Evolutionary conservation across 2,888 invertebrate species (phyloP), one percentile per base, ranked within the genome.

Genomic region (Drosophila crucigera): DNA sequence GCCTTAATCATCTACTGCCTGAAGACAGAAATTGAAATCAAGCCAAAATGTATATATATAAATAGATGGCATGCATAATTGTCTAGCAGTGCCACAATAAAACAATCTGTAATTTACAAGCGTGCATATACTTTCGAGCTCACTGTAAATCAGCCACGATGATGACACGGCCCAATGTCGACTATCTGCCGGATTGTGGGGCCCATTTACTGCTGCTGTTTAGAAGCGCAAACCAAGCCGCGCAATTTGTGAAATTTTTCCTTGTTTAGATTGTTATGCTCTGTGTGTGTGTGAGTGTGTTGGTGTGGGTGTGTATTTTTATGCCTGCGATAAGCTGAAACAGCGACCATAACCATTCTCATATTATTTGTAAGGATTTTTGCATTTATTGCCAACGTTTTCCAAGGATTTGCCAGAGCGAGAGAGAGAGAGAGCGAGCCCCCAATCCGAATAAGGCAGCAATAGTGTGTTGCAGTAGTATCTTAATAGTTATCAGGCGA

Each of bases 281-380:
- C 39, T 67, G 50, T 43, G 37, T 30, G 28, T 35, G 47, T 14
- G 58, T 61, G 63, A 43, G 62, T 67, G 55, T 43, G 37, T 30
- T 60, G 50, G 62, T 63, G 60, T 68, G 61, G 59, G 62, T 74
- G 62, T 75, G 71, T 76, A 69, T 70, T 82, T 88, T 89, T 84
- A 84, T 84, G 83, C 78, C 83, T 76, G 86, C 86, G 89, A 90
- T 89, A 89, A 89, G 91, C 91, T 75, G 77, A 75, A 81, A 87
- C 75, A 78, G 78, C 83, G 70, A 71, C 83, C 84, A 91, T 83
- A 85, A 82, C 90, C 78, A 82, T 85, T 85, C 76, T 80, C 86
- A 90, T 90, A 91, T 88, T 91, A 90, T 91, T 90, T 89, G 91
- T 85, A 85, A 82, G 89, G 91, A 91, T 91, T 89, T 91, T 85